A percentile compares a stretch with the other conserved stretches of the same genome.
phyloP scores from a whole-genome alignment of 30 jellyfish, hydroid and myxozoan species.

The Phacellophora camtschatica region DNA sequence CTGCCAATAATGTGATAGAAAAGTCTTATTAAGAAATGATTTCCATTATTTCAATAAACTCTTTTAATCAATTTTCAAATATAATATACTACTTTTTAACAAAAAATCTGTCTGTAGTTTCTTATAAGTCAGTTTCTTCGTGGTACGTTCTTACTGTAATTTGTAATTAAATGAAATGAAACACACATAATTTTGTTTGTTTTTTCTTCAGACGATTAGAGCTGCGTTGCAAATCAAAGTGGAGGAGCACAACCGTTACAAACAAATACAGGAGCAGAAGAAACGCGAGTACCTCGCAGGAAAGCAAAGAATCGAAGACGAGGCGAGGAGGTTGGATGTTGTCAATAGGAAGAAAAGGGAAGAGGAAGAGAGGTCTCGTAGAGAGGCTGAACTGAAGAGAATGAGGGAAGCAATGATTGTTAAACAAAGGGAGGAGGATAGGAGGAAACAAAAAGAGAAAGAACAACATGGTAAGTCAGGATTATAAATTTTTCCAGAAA shows the following conservation, averaged over 20 bases:
- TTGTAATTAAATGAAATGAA: too few species aligned
- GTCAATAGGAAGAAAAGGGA: constrained; percentile 46
- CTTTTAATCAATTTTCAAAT: too few species aligned
- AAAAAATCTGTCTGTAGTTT: too few species aligned
- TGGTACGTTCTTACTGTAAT: too few species aligned
- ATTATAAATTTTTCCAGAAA: neutral
- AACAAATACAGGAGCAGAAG: constrained; percentile 54
- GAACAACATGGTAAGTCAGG: constrained; percentile 69
- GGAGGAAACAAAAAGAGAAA: constrained; percentile 72
- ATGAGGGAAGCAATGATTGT: constrained; percentile 63
- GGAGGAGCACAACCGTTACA: constrained; percentile 45
- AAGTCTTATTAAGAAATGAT: too few species aligned
- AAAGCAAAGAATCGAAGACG: constrained; percentile 67
- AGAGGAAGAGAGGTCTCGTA: constrained; percentile 59
- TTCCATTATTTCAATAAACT: too few species aligned
- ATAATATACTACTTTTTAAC: too few species aligned
- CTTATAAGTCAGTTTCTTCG: too few species aligned
- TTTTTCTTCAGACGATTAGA: constrained; percentile 25
- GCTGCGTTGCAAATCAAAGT: constrained; percentile 50
- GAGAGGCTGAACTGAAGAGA: constrained; percentile 69
- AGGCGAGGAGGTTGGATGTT: constrained; percentile 46
- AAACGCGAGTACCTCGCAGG: constrained; percentile 54
- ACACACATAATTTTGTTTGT: neutral
- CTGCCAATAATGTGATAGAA: too few species aligned
- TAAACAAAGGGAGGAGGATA: constrained; percentile 66